Conservation (phyloP, 2,113 vertebrate genomes). For the Microtus pennsylvanicus region DNA sequence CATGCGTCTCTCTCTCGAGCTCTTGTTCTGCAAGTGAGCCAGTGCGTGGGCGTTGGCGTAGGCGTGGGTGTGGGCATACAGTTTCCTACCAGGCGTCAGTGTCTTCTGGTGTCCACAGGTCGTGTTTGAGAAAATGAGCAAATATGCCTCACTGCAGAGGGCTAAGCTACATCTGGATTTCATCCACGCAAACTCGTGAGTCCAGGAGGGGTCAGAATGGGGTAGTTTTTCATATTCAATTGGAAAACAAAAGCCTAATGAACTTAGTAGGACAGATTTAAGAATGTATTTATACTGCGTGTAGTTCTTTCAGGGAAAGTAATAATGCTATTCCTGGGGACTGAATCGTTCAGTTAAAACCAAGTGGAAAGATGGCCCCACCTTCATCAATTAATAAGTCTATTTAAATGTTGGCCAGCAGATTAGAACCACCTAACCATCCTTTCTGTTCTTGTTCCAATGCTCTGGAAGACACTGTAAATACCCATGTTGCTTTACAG, state of each 20-base stretch:
- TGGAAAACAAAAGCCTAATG: background rate
- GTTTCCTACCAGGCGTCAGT: rapidly evolving
- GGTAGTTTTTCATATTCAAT: background rate
- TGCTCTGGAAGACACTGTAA: background rate
- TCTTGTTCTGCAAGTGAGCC: rapidly evolving
- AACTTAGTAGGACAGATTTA: background rate
- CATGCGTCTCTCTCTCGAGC: rapidly evolving
- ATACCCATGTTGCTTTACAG: background rate
- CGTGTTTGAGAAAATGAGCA: background rate
- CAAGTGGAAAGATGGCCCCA: background rate
- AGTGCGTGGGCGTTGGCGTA: rapidly evolving
- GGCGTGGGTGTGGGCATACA: too few species aligned
- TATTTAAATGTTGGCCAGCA: background rate
- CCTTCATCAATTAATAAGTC: background rate
- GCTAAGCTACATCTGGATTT: slow-evolving; percentile 79
- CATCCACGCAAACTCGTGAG: slow-evolving; percentile 84
- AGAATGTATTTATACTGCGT: background rate
- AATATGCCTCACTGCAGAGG: slow-evolving; percentile 60
- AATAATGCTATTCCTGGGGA: background rate
- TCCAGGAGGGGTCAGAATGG: background rate
- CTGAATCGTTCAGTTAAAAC: background rate
- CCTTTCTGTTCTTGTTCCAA: background rate
- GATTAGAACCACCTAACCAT: background rate
- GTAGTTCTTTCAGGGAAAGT: background rate
- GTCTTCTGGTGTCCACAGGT: rapidly evolving